Percentiles rank a stretch among this genome's conserved stretches.
Evolutionary conservation across 2,888 invertebrate genomes (phyloP).

Genomic region (Azorinus chamasolen): DNA sequence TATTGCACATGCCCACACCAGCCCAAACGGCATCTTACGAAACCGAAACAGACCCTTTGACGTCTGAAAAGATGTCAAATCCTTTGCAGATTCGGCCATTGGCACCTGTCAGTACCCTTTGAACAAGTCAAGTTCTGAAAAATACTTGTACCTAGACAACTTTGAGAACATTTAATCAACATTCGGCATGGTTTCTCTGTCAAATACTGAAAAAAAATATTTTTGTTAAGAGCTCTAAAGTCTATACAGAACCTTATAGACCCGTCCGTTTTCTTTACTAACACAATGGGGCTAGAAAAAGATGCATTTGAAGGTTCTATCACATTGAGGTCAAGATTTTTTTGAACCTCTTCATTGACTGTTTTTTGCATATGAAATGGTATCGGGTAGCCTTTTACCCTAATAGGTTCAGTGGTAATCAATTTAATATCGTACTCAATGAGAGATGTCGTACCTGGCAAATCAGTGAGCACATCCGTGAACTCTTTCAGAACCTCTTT

Average conservation of each 20-base stretch:
- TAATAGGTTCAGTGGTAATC: not conserved
- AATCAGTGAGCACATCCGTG: no score
- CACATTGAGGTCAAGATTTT: constrained; percentile 21
- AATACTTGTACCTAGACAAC: no score
- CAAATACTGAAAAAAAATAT: no score
- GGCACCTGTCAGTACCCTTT: constrained; percentile 30
- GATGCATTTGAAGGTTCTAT: constrained; percentile 26
- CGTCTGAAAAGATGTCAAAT: constrained; percentile 14
- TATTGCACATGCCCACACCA: no score
- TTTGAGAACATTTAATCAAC: no score
- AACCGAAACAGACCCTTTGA: constrained; percentile 21
- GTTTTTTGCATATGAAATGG: constrained; percentile 11
- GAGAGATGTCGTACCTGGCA: no score
- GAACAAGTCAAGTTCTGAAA: not conserved
- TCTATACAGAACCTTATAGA: no score
- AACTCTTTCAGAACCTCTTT: no score
- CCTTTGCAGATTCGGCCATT: not conserved
- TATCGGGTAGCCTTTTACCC: constrained; percentile 15
- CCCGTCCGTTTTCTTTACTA: no score
- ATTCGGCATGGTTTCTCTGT: no score
- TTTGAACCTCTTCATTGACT: constrained; percentile 25
- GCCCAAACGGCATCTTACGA: not conserved
- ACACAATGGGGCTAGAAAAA: not conserved
- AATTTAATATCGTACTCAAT: no score
- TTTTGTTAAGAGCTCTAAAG: no score